These are phyloP conservation scores for Falco naumanni DNA, from an alignment of 2,797 vertebrate species.

Conservation along the genomic window DNA sequence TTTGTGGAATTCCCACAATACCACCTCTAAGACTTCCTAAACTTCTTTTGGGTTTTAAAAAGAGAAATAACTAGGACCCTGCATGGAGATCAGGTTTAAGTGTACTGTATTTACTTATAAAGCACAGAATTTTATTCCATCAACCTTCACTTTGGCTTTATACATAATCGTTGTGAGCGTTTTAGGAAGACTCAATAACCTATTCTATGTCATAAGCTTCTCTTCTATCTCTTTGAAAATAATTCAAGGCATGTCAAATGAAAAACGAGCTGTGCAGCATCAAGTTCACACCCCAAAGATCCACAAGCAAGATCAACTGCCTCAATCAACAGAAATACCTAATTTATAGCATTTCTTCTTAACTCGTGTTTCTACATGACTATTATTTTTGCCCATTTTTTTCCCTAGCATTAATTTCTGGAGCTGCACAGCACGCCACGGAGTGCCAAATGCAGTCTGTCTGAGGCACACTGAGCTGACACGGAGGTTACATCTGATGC, in stretches of 20 bases:
- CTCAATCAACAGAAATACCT: background rate
- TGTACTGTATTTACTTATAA: no score
- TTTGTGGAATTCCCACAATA: background rate
- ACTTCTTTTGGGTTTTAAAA: background rate
- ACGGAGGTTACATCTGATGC: background rate
- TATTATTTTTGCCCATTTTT: background rate
- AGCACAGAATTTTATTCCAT: no score
- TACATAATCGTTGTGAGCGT: background rate
- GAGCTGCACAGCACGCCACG: accelerated
- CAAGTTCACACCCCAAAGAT: background rate
- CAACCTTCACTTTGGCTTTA: no score
- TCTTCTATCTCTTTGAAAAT: background rate
- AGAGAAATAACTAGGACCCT: background rate
- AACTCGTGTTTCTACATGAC: background rate
- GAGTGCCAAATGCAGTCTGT: background rate
- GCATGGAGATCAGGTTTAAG: background rate
- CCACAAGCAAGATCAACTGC: background rate
- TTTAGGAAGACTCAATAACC: background rate
- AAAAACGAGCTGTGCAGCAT: background rate
- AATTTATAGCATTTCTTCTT: background rate
- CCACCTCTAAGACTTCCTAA: background rate
- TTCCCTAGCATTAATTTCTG: background rate
- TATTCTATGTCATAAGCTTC: background rate
- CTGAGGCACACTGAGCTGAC: background rate
- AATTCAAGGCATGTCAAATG: background rate